These are phyloP conservation scores for Orthonevra nobilis DNA, from an alignment of 2,888 invertebrate genomes.

Conservation along the genomic window DNA sequence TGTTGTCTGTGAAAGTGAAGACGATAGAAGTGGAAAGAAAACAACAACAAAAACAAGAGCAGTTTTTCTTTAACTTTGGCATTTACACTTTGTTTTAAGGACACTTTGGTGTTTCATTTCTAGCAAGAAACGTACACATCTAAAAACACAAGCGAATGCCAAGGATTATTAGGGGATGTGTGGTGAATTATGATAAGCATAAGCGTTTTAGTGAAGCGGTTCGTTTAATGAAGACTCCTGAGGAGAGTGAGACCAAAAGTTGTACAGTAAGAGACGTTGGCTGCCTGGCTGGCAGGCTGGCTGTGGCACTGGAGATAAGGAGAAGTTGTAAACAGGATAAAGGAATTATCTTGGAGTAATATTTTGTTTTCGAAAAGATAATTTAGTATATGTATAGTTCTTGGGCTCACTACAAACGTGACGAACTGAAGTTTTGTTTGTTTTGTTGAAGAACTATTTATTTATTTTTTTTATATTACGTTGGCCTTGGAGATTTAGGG, in stretches of 20 bases:
- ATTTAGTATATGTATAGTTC: constrained; percentile 4
- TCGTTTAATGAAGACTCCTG: constrained; percentile 40
- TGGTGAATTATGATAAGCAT: constrained; percentile 62
- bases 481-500: too few species aligned
- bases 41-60: constrained; percentile 6
- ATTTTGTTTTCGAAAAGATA: constrained; percentile 48
- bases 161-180: constrained; percentile 51
- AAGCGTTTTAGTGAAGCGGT: constrained; percentile 38
- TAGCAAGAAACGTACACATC: background rate
- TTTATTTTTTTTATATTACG: too few species aligned
- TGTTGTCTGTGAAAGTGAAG: constrained; percentile 24
- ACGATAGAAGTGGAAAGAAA: background rate
- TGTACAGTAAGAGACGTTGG: too few species aligned
- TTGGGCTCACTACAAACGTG: constrained; percentile 20
- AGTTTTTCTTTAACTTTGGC: constrained; percentile 44
- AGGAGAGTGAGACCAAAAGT: too few species aligned
- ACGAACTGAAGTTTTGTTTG: background rate
- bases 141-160: constrained; percentile 7
- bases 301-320: constrained; percentile 14
- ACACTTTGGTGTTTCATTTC: constrained; percentile 41
- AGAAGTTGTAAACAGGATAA: constrained; percentile 39
- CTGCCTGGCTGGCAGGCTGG: too few species aligned
- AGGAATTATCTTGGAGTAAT: constrained; percentile 53
- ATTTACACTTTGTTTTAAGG: constrained; percentile 50
- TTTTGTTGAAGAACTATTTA: too few species aligned